Evolutionary conservation across 2,888 invertebrate species (phyloP).

Genomic region (Bombyx huttoni): DNA sequence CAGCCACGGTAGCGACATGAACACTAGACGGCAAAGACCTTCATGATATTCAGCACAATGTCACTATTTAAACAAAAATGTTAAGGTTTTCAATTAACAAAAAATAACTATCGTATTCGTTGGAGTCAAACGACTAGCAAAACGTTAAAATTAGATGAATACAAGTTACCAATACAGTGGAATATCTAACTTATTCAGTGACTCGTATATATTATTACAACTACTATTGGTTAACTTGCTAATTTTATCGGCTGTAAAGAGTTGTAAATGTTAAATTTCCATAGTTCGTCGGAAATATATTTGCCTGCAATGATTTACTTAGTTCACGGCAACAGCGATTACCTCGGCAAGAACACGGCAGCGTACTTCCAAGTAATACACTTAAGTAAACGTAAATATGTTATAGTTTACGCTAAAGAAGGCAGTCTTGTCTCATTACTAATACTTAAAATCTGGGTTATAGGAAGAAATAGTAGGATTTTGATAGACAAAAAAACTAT

Average conservation of each 20-base stretch:
- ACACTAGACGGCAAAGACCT: constrained; percentile 34
- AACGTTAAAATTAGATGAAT: neutral
- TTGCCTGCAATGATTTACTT: neutral
- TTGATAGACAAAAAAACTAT: too few relatives aligned
- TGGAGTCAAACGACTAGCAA: neutral
- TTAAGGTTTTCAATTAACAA: neutral
- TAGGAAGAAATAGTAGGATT: neutral
- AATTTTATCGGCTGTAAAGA: constrained; percentile 21
- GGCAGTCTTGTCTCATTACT: neutral
- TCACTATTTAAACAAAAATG: constrained; percentile 13
- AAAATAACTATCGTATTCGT: neutral
- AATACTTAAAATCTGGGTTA: neutral
- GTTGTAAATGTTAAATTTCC: neutral
- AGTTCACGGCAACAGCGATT: constrained; percentile 4
- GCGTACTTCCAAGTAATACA: constrained; percentile 34
- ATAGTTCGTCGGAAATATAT: neutral
- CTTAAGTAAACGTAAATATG: constrained; percentile 38
- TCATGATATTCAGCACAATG: constrained; percentile 27
- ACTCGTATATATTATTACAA: constrained; percentile 10
- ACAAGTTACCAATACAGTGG: constrained; percentile 32
- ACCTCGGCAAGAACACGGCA: constrained; percentile 17
- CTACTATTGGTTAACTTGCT: constrained; percentile 20
- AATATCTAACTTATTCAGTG: constrained; percentile 16
- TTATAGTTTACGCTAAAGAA: constrained; percentile 29
- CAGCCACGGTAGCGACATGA: constrained; percentile 26